Base-by-base conservation (phyloP, 2,113 vertebrate genomes). In the Spizaetus ornatus region DNA sequence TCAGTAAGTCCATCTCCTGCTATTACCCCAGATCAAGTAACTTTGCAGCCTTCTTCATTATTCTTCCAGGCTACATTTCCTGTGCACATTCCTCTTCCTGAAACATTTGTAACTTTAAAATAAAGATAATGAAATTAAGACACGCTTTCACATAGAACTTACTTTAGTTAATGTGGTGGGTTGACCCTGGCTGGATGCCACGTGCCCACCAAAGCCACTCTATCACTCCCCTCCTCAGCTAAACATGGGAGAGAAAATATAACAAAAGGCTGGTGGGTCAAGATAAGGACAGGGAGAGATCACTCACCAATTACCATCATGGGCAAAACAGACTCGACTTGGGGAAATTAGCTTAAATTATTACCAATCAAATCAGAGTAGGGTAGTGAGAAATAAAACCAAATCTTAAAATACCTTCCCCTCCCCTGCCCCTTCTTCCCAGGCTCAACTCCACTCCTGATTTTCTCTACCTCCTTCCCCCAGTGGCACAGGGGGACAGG, bases 251-350 rank as follows among this genome's bases (percentile, higher is more conserved):
- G 25, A 8, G 6, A 36, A 71, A 58, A 25, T 9, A 17, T 1
- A 43, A 9, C 16, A 43, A 71, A 38, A 17, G 7, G 3, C 7
- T 45, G 13, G 2, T 65, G 16, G 15, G 13, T 11, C 8, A 32
- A 50, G 55, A 16, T 36, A 71, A 50, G 7, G 4, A 16, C 16
- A 32, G 7, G 47, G 21, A 47, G 11, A 56, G 42, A 70, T 48
- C n/a, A 19, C 8, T 70, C 17, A 16, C 21, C n/a, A 16, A 11
- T 47, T 70, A 27, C 17, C 0, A 2, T 9, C 8, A 42, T 5
- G 7, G 9, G 12, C 8, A 43, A 71, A 84, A 55, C n/a, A 77
- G n/a, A 77, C 47, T 22, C 0, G 0, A 16, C 40, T 31, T 36
- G 17, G 18, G 38, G 9, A 42, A 52, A 52, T 52, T 52, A 52